A percentile compares a stretch with the other conserved stretches of the same genome.
Evolutionary conservation across 1,140 invertebrate species (phyloP).

Genomic region (Trigoniulus corallinus): DNA sequence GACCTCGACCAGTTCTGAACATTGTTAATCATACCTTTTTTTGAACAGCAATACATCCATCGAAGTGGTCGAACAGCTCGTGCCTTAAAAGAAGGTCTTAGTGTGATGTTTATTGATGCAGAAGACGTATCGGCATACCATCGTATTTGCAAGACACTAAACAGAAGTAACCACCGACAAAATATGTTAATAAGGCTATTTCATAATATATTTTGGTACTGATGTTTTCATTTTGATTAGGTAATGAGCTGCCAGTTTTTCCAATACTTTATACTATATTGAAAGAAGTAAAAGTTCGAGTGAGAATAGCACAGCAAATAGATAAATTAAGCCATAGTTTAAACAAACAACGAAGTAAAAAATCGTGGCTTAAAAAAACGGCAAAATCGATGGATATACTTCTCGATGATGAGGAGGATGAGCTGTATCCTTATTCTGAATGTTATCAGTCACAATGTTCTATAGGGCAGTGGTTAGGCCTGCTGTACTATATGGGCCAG

Average conservation of each 20-base stretch:
- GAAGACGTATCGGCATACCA: constrained; percentile 61
- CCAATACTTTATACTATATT: neutral
- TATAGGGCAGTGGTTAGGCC: no score
- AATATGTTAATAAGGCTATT: neutral
- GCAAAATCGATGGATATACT: neutral
- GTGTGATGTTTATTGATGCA: constrained; percentile 80
- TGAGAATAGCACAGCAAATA: neutral
- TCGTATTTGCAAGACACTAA: constrained; percentile 63
- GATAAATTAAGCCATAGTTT: neutral
- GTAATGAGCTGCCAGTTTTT: neutral
- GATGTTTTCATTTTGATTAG: neutral
- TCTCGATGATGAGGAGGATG: neutral
- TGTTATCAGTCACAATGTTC: no score
- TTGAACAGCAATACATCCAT: constrained; percentile 92
- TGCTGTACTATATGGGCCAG: no score
- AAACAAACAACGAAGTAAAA: neutral
- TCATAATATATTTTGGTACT: neutral
- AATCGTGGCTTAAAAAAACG: neutral
- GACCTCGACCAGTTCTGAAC: neutral
- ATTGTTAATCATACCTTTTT: constrained; percentile 19
- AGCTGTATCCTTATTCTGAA: neutral
- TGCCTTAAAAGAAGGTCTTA: constrained; percentile 70
- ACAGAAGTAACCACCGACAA: constrained; percentile 40
- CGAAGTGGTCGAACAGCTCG: constrained; percentile 89
- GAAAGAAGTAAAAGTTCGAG: neutral